Evolutionary conservation across 2,888 invertebrate genomes (phyloP).

Genomic region (Entomobrya proxima): DNA sequence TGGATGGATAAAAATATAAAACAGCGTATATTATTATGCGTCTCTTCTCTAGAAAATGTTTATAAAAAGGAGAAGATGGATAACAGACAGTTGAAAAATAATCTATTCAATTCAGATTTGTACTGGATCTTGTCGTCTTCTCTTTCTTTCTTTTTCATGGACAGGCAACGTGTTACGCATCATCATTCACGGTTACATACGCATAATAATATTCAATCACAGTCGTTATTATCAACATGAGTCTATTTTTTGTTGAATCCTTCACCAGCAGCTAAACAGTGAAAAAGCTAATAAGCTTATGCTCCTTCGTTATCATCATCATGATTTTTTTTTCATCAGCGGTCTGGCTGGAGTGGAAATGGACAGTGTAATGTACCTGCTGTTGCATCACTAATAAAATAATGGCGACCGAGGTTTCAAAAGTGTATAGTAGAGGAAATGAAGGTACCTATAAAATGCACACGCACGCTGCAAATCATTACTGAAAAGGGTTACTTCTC

Average conservation of each 20-base stretch:
- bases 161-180: constrained; percentile 65
- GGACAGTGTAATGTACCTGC: constrained; percentile 36
- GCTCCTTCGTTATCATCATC: constrained; percentile 16
- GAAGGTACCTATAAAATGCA: not conserved
- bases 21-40: constrained; percentile 6
- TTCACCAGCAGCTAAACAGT: constrained; percentile 27
- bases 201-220: constrained; percentile 60
- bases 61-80: constrained; percentile 42
- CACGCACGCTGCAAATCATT: constrained; percentile 17
- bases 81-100: constrained; percentile 54
- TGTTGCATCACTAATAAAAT: constrained; percentile 32
- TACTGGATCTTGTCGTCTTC: constrained; percentile 43
- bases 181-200: constrained; percentile 63
- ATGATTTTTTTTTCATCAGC: not conserved
- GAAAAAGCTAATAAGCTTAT: constrained; percentile 53
- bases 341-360: not conserved
- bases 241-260: constrained; percentile 44
- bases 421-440: not conserved
- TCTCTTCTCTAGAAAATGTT: constrained; percentile 27
- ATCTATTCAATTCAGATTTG: constrained; percentile 63
- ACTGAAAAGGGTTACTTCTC: constrained; percentile 36
- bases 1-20: not conserved
- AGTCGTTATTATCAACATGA: constrained; percentile 57
- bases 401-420: not conserved
- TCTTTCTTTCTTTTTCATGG: constrained; percentile 42